Evolutionary conservation across 1,140 invertebrate genomes (phyloP), one percentile per base, ranked within the genome.

Genomic region (Heliothis subflexa): DNA sequence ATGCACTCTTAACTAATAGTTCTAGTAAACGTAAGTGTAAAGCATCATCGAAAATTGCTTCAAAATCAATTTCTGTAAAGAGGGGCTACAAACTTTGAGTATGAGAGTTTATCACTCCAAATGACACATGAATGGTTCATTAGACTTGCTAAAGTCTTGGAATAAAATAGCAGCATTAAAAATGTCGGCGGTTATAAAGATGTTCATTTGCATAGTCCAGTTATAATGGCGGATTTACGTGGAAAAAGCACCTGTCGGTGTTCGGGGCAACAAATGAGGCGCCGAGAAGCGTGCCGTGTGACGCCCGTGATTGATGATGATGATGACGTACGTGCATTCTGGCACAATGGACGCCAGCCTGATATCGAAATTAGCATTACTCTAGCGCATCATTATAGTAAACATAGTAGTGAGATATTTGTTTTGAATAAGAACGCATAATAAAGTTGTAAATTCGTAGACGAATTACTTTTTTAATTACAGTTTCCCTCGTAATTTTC

Each of bases 231-330:
- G 18, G 73, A 64, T 49, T 74, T 62, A 62, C 40, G n/a, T 75
- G 45, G 57, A 75, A 83, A 84, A 84, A 83, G 78, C 79, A 81
- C 76, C 83, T 83, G 81, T 85, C 84, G 75, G 55, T 82, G 66
- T 73, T 79, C 74, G 71, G 72, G 79, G 21, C 45, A 86, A 85
- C 85, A 89, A 86, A 91, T 88, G 87, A 87, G 85, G 71, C 83
- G 72, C 59, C 82, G 82, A 82, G 81, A 16, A 79, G 59, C 68
- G 83, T 84, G 81, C 80, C 79, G 71, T 75, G 82, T 88, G 88
- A 88, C 85, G 87, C 73, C 80, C 57, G 68, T 91, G 89, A 91
- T 91, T 90, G 86, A 91, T 92, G 88, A 90, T 92, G 89, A 91
- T 91, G 86, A 86, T 84, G 78, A 73, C 50, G 50, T 40, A 28